Evolutionary conservation across 2,113 vertebrate genomes (phyloP).

Genomic region (Phyllostomus discolor): DNA sequence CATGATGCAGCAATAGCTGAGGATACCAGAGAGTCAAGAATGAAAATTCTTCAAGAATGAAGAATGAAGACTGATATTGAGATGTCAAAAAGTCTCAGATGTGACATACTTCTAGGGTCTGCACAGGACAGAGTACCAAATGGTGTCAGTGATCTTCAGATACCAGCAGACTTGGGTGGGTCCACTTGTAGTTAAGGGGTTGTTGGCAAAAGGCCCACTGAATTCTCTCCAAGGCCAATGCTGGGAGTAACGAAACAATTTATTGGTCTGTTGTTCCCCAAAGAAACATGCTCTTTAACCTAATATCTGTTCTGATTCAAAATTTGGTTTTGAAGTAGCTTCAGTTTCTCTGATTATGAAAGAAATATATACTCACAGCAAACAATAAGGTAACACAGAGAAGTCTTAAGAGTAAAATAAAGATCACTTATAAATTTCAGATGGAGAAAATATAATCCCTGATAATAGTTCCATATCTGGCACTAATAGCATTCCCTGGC

Average conservation of each 20-base stretch:
- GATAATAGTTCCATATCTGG: background rate
- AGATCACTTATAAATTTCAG: background rate
- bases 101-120: background rate
- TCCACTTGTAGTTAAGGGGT: background rate
- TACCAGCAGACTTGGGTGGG: background rate
- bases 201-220: background rate
- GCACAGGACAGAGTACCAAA: background rate
- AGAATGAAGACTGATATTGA: background rate
- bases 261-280: background rate
- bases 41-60: too few species aligned
- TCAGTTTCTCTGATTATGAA: background rate
- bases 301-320: background rate
- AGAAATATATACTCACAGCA: background rate
- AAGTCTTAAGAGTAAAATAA: background rate
- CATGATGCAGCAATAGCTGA: background rate
- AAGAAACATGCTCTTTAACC: background rate
- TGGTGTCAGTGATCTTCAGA: background rate
- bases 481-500: background rate
- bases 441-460: background rate
- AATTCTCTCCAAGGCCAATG: background rate
- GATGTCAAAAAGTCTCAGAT: background rate
- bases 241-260: background rate
- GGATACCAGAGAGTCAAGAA: background rate
- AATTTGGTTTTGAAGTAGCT: conserved; percentile 18
- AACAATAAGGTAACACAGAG: background rate